These are phyloP conservation scores for Cnemophilus loriae DNA, from an alignment of 2,113 vertebrate species.

Conservation along the genomic window DNA sequence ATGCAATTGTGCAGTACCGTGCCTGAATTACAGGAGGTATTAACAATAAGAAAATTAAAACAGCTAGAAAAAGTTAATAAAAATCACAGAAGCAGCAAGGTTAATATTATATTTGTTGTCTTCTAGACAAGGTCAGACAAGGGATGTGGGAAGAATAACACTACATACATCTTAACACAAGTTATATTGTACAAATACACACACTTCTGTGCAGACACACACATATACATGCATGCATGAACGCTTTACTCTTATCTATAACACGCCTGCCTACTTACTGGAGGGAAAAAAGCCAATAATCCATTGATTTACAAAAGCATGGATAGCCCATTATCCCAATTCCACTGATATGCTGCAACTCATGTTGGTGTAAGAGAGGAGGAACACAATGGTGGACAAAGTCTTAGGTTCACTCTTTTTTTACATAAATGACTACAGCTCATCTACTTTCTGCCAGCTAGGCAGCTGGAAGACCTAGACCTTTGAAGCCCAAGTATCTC, in stretches of 20 bases:
- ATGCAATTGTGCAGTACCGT: not conserved
- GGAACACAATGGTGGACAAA: not conserved
- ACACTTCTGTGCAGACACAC: not conserved
- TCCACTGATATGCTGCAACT: not conserved
- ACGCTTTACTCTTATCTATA: not conserved
- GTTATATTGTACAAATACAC: not conserved
- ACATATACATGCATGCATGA: not conserved
- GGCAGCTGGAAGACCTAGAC: not conserved
- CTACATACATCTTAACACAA: not conserved
- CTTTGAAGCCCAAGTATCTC: not conserved
- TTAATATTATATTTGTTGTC: slow-evolving; percentile 5
- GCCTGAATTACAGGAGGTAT: not conserved
- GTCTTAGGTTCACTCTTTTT: not conserved
- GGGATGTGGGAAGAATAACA: not conserved
- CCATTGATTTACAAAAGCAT: not conserved
- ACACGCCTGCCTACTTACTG: not conserved
- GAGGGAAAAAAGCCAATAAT: not conserved
- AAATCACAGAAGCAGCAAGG: not conserved
- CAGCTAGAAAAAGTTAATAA: not conserved
- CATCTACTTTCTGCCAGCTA: not conserved
- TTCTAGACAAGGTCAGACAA: not conserved
- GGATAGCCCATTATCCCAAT: not conserved
- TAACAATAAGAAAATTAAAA: slow-evolving; percentile 15
- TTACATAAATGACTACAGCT: not conserved
- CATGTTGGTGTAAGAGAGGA: not conserved